Base-by-base conservation (phyloP, 2,888 invertebrate genomes). In the Sphaeridia pumilis region DNA sequence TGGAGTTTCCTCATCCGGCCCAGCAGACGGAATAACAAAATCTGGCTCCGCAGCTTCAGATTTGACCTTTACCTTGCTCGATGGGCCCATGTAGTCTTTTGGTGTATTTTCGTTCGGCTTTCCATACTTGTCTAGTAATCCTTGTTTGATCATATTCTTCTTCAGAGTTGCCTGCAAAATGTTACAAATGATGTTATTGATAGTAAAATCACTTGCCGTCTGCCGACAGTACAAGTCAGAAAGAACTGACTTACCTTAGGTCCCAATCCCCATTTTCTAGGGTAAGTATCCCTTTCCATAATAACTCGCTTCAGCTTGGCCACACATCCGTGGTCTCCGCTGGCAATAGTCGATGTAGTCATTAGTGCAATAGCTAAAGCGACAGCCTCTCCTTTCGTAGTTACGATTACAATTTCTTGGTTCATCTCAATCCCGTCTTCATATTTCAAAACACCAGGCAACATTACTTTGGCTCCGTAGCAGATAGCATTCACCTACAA, bases 221-320 rank as follows among this genome's bases (percentile, higher is more conserved):
- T n/a, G n/a, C n/a, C n/a, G n/a, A n/a, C n/a, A n/a, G n/a, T n/a
- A n/a, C n/a, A n/a, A n/a, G n/a, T n/a, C n/a, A n/a, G n/a, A n/a
- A n/a, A n/a, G n/a, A n/a, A n/a, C n/a, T n/a, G n/a, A n/a, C n/a
- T n/a, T n/a, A 77, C 78, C 71, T 89, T 86, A 0, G 94, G 93
- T 42, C 98, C 98, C 24, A 97, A 73, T 14, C 98, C 97, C 98
- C 98, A 98, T 71, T 94, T 94, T 52, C 95, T 78, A 0, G 95
- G 95, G 71, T 99, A 99, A 2, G 89, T 88, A 70, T 99, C 98
- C 61, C 98, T 76, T 70, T 99, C 97, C 98, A 99, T 99, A 51
- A 99, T 93, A 1, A 99, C 97, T 58, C 97, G 76, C 70, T 98
- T 98, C 52, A 97, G 82, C 74, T 97, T 98, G 0, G 98, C 98